Conservation (phyloP, 2,888 invertebrate genomes). For the Euspilapteryx auroguttella region DNA sequence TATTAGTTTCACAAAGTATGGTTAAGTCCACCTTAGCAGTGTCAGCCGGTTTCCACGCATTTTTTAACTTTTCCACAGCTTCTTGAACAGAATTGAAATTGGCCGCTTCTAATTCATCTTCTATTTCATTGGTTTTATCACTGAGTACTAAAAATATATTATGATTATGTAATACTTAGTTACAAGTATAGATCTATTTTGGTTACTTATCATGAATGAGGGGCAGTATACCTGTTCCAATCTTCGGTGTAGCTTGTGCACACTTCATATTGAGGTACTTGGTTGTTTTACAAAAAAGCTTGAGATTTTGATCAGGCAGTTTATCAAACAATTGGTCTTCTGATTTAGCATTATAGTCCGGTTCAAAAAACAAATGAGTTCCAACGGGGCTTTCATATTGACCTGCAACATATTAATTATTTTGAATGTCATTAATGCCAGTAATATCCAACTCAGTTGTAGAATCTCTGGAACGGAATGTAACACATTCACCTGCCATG, state of each 20-base stretch:
- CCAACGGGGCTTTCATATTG: slow-evolving; percentile 69
- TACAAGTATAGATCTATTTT: too few species aligned
- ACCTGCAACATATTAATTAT: slow-evolving; percentile 46
- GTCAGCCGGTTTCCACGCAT: slow-evolving; percentile 9
- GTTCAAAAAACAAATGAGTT: slow-evolving; percentile 74
- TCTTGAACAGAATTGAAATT: slow-evolving; percentile 29
- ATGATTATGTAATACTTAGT: too few species aligned
- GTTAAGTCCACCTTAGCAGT: neutral
- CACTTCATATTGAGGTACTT: slow-evolving; percentile 70
- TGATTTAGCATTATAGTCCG: slow-evolving; percentile 44
- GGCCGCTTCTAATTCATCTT: slow-evolving; percentile 20
- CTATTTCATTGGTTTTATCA: too few species aligned
- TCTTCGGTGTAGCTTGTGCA: slow-evolving; percentile 61
- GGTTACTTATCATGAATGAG: too few species aligned
- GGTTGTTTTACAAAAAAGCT: slow-evolving; percentile 65
- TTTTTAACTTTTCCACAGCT: slow-evolving; percentile 30
- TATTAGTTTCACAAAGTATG: too few species aligned
- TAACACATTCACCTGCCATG: too few species aligned
- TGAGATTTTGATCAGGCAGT: slow-evolving; percentile 55
- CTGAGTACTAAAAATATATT: too few species aligned
- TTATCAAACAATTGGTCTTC: slow-evolving; percentile 59
- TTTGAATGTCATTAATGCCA: slow-evolving; percentile 2
- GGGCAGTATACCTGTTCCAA: slow-evolving; percentile 27
- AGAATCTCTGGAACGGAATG: too few species aligned
- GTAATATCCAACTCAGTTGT: neutral